Percentiles rank a stretch among this genome's conserved stretches.
phyloP scores from a whole-genome alignment of 1,140 invertebrate species.

The Tetragnatha versicolor region DNA sequence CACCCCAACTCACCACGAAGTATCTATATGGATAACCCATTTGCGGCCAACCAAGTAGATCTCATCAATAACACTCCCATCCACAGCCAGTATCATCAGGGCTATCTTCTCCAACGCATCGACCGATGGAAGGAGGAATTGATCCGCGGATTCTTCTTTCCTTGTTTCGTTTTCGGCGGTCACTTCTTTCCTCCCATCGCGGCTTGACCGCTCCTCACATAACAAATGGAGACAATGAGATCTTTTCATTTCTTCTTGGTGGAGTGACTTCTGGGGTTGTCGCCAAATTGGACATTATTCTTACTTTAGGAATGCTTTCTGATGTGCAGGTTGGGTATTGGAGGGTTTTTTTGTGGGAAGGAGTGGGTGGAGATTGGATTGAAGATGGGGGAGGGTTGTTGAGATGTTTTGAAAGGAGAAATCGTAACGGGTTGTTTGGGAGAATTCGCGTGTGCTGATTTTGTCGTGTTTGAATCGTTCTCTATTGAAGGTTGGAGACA shows the following conservation, averaged over 20 bases:
- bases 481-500: too few species aligned
- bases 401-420: too few species aligned
- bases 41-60: neutral
- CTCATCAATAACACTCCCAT: neutral
- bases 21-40: neutral
- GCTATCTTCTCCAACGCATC: too few species aligned
- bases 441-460: too few species aligned
- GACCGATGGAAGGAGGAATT: neutral
- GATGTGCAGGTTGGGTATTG: too few species aligned
- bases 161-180: constrained; percentile 8
- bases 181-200: neutral
- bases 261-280: constrained; percentile 12
- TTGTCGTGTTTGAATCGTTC: too few species aligned
- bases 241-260: constrained; percentile 30
- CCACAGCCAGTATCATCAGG: neutral
- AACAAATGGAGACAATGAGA: constrained; percentile 29
- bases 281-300: constrained; percentile 13
- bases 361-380: too few species aligned
- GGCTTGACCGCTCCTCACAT: constrained; percentile 11
- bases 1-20: neutral
- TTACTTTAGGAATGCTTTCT: neutral
- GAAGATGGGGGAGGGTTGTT: too few species aligned
- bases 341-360: too few species aligned
- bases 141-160: neutral
- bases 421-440: too few species aligned